Conservation (phyloP, 2,888 invertebrate genomes). For the Morinoia aosen region DNA sequence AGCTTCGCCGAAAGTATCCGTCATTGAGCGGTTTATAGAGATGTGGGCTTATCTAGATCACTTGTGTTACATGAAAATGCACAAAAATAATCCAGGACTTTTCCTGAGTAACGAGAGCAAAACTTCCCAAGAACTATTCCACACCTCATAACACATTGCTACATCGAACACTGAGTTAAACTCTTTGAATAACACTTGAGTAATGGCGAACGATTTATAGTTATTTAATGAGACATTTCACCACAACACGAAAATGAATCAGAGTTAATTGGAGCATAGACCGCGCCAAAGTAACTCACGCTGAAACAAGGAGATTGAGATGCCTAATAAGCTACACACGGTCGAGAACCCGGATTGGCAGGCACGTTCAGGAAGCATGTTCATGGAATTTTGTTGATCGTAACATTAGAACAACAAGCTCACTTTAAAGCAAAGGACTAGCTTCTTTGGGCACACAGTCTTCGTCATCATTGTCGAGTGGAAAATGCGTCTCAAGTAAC, state of each 20-base stretch:
- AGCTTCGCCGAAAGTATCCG: neutral
- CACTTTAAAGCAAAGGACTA: slow-evolving; percentile 54
- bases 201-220: neutral
- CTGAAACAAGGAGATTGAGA: neutral
- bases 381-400: neutral
- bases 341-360: neutral
- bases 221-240: neutral
- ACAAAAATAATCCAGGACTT: neutral
- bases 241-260: neutral
- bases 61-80: neutral
- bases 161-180: neutral
- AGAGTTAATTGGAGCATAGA: neutral
- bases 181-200: neutral
- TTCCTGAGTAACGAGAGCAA: neutral
- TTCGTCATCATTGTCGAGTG: slow-evolving; percentile 44
- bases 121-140: neutral
- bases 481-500: slow-evolving; percentile 56
- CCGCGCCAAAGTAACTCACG: neutral
- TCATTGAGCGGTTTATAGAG: neutral
- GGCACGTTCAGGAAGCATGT: slow-evolving; percentile 49
- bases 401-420: neutral
- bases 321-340: neutral
- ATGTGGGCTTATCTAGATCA: neutral
- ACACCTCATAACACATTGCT: neutral
- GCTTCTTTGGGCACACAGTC: slow-evolving; percentile 51